Base-by-base conservation (phyloP, 2,888 invertebrate genomes). In the Laspeyria flexula region DNA sequence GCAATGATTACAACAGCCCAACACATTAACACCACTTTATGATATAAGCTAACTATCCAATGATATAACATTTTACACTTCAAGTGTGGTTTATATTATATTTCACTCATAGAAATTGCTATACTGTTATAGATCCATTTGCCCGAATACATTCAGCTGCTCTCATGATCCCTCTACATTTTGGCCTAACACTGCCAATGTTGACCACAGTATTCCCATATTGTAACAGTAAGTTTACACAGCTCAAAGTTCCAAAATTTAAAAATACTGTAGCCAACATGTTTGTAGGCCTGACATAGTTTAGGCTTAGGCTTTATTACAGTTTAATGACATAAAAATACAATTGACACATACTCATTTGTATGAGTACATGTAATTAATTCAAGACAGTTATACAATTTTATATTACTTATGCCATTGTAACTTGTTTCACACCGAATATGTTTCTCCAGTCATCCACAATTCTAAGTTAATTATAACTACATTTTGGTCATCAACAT, bases 1-100 rank as follows among this genome's bases (percentile, higher is more conserved):
- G 80, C 75, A 76, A 77, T 77, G 69, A 76, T 75, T 81, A 83
- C 76, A 83, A 83, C 76, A 79, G 78, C 73, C 77, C 78, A 81
- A 82, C 74, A 77, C 73, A 74, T 71, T 64, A 74, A 77, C 75
- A 74, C 71, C 76, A 75, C 60, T 72, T 60, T 71, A 66, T 71
- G 70, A 71, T 74, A 72, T 62, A 73, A 65, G 56, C 65, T 64
- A 61, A 67, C 65, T 65, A 65, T 68, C 63, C 53, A 55, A 73
- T 67, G 65, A 71, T 67, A 73, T 62, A 73, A 74, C 66, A 69
- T 65, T 71, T 71, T 71, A 75, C 65, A 66, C 67, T 65, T 74
- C 41, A 60, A 73, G 65, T 75, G 75, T 72, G 57, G 60, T 68
- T 73, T 52, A 66, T 60, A 70, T 72, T 66, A 63, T 67, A 67